Conservation (phyloP, 2,888 invertebrate genomes). For the Ecliptopera silaceata region DNA sequence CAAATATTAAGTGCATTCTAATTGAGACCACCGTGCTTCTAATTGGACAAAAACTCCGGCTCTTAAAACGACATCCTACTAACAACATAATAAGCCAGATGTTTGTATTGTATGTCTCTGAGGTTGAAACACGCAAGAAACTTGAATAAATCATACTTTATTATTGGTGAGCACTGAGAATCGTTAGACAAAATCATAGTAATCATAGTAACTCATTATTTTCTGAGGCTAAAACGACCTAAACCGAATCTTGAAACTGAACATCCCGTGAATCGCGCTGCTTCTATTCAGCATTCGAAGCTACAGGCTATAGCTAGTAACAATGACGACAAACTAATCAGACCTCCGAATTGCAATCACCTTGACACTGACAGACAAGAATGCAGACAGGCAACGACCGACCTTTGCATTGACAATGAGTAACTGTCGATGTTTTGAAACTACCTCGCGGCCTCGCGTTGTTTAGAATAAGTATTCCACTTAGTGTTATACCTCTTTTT, state of each 20-base stretch:
- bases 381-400: slow-evolving; percentile 65
- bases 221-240: no score
- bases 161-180: no score
- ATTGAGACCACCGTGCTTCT: neutral
- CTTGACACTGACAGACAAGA: slow-evolving; percentile 55
- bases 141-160: no score
- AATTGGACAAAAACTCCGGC: slow-evolving; percentile 10
- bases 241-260: no score
- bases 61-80: neutral
- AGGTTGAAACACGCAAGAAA: no score
- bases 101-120: neutral
- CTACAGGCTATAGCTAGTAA: neutral
- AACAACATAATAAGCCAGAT: neutral
- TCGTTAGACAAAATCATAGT: no score
- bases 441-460: slow-evolving; percentile 17
- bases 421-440: slow-evolving; percentile 34
- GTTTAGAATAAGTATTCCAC: slow-evolving; percentile 6
- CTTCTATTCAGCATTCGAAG: neutral
- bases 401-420: slow-evolving; percentile 55
- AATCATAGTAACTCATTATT: no score
- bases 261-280: neutral
- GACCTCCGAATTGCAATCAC: slow-evolving; percentile 40
- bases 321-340: slow-evolving; percentile 11
- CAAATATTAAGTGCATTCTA: neutral
- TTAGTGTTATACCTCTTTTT: neutral